phyloP scores from a whole-genome alignment of 2,888 invertebrate genomes.

The Chironomus riparius region DNA sequence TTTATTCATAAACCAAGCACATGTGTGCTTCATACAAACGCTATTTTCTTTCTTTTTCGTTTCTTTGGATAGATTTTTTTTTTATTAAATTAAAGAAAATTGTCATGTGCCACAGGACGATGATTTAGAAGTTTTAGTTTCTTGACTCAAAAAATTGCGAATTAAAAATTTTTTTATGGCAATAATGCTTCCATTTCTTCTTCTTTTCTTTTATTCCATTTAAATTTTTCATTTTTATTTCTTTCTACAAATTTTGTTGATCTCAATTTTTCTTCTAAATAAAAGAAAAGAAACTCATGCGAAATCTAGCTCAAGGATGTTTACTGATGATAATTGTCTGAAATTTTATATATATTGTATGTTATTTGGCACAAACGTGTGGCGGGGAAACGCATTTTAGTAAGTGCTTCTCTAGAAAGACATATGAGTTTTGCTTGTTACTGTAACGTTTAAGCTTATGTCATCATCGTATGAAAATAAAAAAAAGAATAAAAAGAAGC shows the following conservation, averaged over 20 bases:
- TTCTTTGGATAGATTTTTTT: not conserved
- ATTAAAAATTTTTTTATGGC: too few relatives aligned
- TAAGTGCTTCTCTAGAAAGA: not conserved
- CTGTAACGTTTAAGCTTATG: not conserved
- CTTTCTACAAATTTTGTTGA: not conserved
- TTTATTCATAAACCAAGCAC: not conserved
- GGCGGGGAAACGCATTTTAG: not conserved
- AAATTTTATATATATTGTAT: not conserved
- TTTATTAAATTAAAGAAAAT: not conserved
- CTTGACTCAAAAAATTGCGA: not conserved
- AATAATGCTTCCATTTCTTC: not conserved
- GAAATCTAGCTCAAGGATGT: slow-evolving; percentile 25
- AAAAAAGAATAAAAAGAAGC: not conserved
- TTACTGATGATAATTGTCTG: slow-evolving; percentile 4
- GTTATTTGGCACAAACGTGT: not conserved
- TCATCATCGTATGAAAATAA: not conserved
- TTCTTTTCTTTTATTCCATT: not conserved
- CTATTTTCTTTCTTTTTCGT: not conserved
- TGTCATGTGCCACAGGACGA: slow-evolving; percentile 15
- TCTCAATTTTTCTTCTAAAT: not conserved
- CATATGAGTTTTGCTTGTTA: not conserved
- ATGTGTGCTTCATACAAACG: not conserved
- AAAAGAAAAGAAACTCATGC: too few relatives aligned
- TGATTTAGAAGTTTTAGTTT: not conserved
- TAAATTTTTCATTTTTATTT: not conserved